Conservation (phyloP, 2,888 invertebrate species). For the Syrphus vitripennis region DNA sequence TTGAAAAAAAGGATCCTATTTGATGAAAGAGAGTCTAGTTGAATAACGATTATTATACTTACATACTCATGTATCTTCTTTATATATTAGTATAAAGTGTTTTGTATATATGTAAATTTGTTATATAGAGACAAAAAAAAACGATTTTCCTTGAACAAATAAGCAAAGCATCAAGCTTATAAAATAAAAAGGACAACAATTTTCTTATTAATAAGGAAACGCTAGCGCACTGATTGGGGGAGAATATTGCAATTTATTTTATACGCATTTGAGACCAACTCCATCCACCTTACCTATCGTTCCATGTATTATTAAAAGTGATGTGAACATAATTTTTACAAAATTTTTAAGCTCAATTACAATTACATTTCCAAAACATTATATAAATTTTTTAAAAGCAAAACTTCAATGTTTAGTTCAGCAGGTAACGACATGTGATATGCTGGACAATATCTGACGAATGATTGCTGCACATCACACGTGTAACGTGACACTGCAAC, state of each 20-base stretch:
- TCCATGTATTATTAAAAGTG: not conserved
- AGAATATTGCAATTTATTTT: constrained; percentile 65
- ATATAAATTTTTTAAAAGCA: too few relatives aligned
- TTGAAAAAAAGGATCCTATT: constrained; percentile 30
- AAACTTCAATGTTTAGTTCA: too few relatives aligned
- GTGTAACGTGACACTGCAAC: too few relatives aligned
- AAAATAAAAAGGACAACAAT: constrained; percentile 50
- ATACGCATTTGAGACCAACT: constrained; percentile 35
- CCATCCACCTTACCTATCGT: not conserved
- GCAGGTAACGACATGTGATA: too few relatives aligned
- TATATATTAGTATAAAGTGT: not conserved
- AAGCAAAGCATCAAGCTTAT: constrained; percentile 19
- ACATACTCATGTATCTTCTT: not conserved
- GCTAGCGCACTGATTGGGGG: constrained; percentile 24
- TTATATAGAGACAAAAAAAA: not conserved
- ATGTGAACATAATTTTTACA: not conserved
- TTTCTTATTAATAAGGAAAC: constrained; percentile 68
- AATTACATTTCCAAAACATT: too few relatives aligned
- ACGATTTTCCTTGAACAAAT: constrained; percentile 47
- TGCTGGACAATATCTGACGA: too few relatives aligned
- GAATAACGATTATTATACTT: constrained; percentile 14
- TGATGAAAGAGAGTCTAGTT: constrained; percentile 48
- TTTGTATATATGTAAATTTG: not conserved
- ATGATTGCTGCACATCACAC: too few relatives aligned
- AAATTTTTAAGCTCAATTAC: not conserved